Evolutionary conservation across 2,888 invertebrate species (phyloP).

Genomic region (Malacosoma neustria): DNA sequence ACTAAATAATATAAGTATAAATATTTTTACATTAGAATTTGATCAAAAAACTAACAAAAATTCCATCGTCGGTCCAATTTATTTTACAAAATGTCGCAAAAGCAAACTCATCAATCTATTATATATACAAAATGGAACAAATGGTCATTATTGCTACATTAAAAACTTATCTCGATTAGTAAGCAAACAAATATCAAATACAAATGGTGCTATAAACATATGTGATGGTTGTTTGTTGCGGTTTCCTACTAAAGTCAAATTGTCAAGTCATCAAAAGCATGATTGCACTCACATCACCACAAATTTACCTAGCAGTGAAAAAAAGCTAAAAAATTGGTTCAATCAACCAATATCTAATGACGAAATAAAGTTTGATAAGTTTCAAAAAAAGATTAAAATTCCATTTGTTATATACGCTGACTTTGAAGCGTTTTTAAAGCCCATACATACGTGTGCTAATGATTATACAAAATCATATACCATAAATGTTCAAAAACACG

Average conservation of each 20-base stretch:
- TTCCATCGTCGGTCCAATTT: no score
- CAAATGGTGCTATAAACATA: constrained; percentile 4
- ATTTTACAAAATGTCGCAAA: no score
- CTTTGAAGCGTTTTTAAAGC: constrained; percentile 17
- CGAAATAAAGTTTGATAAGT: constrained; percentile 3
- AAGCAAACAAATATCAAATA: constrained; percentile 3
- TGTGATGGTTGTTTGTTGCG: constrained; percentile 6
- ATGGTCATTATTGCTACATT: no score
- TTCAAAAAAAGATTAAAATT: constrained; percentile 5
- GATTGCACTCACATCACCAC: constrained; percentile 4
- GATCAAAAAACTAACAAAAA: no score
- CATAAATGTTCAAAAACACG: constrained; percentile 17
- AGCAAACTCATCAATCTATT: no score
- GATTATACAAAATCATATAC: constrained; percentile 15
- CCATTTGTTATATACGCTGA: constrained; percentile 4
- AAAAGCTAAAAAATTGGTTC: constrained; percentile 1
- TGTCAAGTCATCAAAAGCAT: constrained; percentile 4
- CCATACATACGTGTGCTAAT: constrained; percentile 13
- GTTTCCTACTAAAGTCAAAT: constrained; percentile 3
- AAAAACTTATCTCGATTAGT: constrained; percentile 6
- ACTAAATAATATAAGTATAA: no score
- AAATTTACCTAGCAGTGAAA: constrained; percentile 4
- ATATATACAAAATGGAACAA: no score
- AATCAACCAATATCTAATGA: not conserved
- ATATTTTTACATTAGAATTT: no score